Base-by-base conservation (phyloP, 2,888 invertebrate genomes). In the Lepidocyrtinus sp. region DNA sequence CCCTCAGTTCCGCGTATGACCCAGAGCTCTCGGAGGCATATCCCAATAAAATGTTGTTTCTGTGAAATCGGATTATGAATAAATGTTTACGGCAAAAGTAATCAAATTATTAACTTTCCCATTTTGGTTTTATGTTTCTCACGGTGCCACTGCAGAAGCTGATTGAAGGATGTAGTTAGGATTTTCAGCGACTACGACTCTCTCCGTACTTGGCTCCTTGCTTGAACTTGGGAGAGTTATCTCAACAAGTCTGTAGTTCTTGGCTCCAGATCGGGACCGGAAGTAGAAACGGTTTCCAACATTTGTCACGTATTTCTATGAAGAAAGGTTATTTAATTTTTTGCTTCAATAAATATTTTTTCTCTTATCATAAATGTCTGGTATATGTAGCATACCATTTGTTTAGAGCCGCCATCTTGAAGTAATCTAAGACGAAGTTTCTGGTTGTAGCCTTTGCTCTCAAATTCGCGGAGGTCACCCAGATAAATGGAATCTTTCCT, bases 161-260 rank as follows among this genome's bases (percentile, higher is more conserved):
- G 96, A 96, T 88, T 97, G 95, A 50, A 99, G 89, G 0, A 98
- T 97, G 89, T 97, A 94, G 78, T 92, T 92, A 1, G 92, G 89
- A 88, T 98, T 93, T 89, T 98, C 96, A 17, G 93, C 90, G 85
- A 99, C 91, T 24, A 99, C 90, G 0, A 93, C 94, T 27, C 89
- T 89, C 97, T 98, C 98, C 85, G 95, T 92, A 73, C 93, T 92
- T 89, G 94, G 92, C 0, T 89, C 90, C 7, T 93, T 93, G 87
- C 94, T 91, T 82, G 92, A 89, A 76, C 94, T 91, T 82, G 92
- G 89, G 76, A 96, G 91, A 89, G 96, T 94, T 15, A 82, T 55
- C 24, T 79, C 75, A 88, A 98, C 92, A 27, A 99, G 91, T 84
- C 94, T 93, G 90, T 96, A 97, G 89, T 96, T 96, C 17, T 71